Evolutionary conservation across 2,113 vertebrate genomes (phyloP), one percentile per base, ranked within the genome.

Genomic region (Corythaixoides concolor): DNA sequence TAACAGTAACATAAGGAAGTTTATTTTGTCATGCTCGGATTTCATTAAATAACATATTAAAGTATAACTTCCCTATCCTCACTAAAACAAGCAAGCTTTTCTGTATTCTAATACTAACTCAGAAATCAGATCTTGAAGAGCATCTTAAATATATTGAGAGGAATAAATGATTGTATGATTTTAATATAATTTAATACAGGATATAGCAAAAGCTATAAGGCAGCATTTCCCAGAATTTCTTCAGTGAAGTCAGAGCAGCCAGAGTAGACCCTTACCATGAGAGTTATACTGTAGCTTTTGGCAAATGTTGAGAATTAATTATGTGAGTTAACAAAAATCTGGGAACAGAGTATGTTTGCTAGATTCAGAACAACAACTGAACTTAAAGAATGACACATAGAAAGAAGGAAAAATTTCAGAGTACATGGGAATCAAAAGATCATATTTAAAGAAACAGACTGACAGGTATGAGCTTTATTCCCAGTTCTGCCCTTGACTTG

Each of bases 1-100:
- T 35, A 89, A 79, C 68, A 89, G 59, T 73, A 91, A 81, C 50
- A 92, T 73, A 96, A 95, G 94, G 95, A 98, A 97, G 97, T 97
- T 97, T 97, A 73, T 92, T 97, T 95, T 97, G 74, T 77, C 80
- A 73, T 76, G 85, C 69, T 95, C 87, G 58, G 53, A 88, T 95
- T 97, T 96, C 80, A 89, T 95, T 90, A 96, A 98, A 97, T 94
- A 97, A 93, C 68, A 94, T 67, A 59, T 94, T 89, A 55, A 32
- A 41, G 9, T 32, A 70, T 53, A 93, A 92, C 92, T 97, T 98
- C 96, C 96, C 87, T 94, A 66, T 96, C 62, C 63, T 87, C 53
- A 66, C n/a, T 85, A 84, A 93, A 96, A 88, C 93, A 93, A 90
- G n/a, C 27, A 83, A 95, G 53, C 70, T 87, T 96, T 97, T 97